Conservation (phyloP, 2,888 invertebrate species). For the Geotrupes spiniger region DNA sequence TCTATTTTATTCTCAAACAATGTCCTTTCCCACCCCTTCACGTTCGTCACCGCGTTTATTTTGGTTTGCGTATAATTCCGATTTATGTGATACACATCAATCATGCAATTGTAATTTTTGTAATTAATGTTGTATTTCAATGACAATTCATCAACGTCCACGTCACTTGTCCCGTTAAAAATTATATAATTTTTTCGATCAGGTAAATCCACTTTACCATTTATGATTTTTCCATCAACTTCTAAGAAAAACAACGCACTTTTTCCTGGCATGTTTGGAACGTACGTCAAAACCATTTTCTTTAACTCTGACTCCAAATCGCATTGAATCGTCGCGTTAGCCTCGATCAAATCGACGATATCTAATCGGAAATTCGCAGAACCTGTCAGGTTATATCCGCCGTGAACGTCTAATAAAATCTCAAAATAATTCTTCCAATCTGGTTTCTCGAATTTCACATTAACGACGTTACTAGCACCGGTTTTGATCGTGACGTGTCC, state of each 20-base stretch:
- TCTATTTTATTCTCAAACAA: slow-evolving; percentile 24
- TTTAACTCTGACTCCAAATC: slow-evolving; percentile 11
- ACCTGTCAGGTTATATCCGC: background rate
- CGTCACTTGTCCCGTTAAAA: background rate
- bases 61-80: slow-evolving; percentile 20
- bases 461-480: slow-evolving; percentile 1
- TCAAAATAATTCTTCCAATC: background rate
- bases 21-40: slow-evolving; percentile 24
- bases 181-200: slow-evolving; percentile 12
- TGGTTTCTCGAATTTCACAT: slow-evolving; percentile 13
- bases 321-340: background rate
- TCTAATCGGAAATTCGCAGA: slow-evolving; percentile 1
- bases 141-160: slow-evolving; percentile 5
- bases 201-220: slow-evolving; percentile 22
- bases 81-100: slow-evolving; percentile 9
- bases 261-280: background rate
- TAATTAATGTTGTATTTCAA: slow-evolving; percentile 3
- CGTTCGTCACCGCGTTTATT: slow-evolving; percentile 21
- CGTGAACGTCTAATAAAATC: background rate
- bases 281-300: slow-evolving; percentile 1
- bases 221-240: slow-evolving; percentile 3
- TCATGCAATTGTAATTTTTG: background rate
- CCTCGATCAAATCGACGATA: background rate
- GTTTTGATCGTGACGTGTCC: slow-evolving; percentile 12
- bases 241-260: background rate